Evolutionary conservation across 2,797 vertebrate species (phyloP), one percentile per base, ranked within the genome.

Genomic region (Cuculus canorus): DNA sequence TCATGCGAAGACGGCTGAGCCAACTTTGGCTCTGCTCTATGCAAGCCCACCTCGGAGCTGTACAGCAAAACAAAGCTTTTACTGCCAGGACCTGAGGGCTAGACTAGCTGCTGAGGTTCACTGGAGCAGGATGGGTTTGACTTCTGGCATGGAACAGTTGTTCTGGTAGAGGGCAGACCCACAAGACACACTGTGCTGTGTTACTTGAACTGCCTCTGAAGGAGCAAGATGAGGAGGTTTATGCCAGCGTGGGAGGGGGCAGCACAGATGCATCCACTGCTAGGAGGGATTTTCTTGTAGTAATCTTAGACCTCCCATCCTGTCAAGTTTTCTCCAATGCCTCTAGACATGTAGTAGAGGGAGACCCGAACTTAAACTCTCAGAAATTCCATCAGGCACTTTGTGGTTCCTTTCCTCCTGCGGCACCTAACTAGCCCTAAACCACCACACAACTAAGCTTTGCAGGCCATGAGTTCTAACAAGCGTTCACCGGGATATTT

Each of bases 241-340:
- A 12, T 78, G n/a, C 16, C 25, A 5, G 21, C 1, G 0, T 30
- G 25, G 21, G 50, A 28, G 6, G 21, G 28, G 23, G 23, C 45
- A 65, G 45, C 0, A 0, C 45, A 25, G 66, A 33, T 0, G 2
- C 35, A 39, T 1, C 5, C 11, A 4, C 10, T 41, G 23, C 50
- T 72, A 47, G 22, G 28, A 64, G 24, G 24, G 30, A 28, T 24
- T 52, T 50, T n/a, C 59, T 65, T 30, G 25, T 60, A 12, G 13
- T 69, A 30, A 76, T n/a, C 35, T 72, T 43, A 77, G 39, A 48
- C 22, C 28, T 65, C 28, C 17, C 16, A n/a, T 50, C 87, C 53
- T 59, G 17, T 39, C 50, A 76, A 9, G 23, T 11, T 71, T 21
- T 63, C 13, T 66, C 19, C 19, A 80, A 28, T 52, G 50, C 59